Conservation (phyloP, 2,888 invertebrate genomes). For the Agrotis segetum region DNA sequence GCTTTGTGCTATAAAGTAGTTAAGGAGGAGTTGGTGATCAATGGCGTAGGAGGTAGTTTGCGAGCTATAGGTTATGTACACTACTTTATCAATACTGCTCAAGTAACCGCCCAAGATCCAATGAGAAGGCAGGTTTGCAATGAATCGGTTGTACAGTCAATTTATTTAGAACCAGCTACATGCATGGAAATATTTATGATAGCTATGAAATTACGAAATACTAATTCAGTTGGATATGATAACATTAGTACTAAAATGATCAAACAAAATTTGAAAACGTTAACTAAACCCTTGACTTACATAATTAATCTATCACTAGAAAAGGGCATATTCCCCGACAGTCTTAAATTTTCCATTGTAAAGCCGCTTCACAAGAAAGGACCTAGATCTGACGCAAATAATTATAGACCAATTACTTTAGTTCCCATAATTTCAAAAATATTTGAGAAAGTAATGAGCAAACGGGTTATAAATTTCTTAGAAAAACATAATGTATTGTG, state of each 20-base stretch:
- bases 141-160: not conserved
- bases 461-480: constrained; percentile 5
- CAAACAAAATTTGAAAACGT: constrained; percentile 6
- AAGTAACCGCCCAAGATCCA: not conserved
- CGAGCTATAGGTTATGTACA: too few species aligned
- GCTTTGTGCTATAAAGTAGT: too few species aligned
- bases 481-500: constrained; percentile 7
- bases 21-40: too few species aligned
- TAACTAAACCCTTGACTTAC: constrained; percentile 4
- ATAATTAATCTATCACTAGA: not conserved
- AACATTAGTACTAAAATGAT: constrained; percentile 8
- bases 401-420: too few species aligned
- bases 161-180: constrained; percentile 7
- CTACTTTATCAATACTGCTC: not conserved
- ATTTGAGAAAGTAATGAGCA: constrained; percentile 7
- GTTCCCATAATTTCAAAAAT: constrained; percentile 9
- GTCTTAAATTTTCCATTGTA: not conserved
- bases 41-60: too few species aligned
- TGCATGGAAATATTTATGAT: not conserved
- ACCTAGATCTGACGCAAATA: not conserved
- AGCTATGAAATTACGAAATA: constrained; percentile 6
- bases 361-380: not conserved
- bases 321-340: not conserved
- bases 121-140: not conserved
- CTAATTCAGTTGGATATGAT: constrained; percentile 6